Evolutionary conservation across 2,888 invertebrate genomes (phyloP), one percentile per base, ranked within the genome.

Genomic region (Trachelus troglodyta): DNA sequence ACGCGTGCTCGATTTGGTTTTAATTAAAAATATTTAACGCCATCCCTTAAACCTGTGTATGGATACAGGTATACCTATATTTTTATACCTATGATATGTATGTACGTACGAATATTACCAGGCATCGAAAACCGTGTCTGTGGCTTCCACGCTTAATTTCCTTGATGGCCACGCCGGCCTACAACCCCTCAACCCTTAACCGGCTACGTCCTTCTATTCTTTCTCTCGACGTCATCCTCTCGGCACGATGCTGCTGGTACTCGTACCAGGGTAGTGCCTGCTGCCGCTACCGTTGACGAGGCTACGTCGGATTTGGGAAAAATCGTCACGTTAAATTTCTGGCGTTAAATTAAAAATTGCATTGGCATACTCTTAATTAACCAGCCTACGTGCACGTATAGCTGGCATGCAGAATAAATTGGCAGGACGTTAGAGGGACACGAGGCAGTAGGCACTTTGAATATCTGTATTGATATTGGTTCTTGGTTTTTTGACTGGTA

Each of bases 81-180:
- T 1, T 23, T 6, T 34, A 1, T 69, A 12, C 31, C 56, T 23
- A 23, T 3, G 9, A 23, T 23, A 23, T 9, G 23, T 23, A 56
- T 6, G 71, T 33, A 34, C 33, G 31, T 83, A 83, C 85, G 87
- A 88, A 86, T 87, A 85, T 87, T 83, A 85, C 81, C 85, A 81
- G 83, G 75, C 77, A 79, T 80, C 79, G 79, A 81, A 81, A 80
- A 78, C 79, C 75, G 73, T 79, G 79, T 77, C 81, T 81, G 84
- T 87, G 88, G 56, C 56, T 89, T 87, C 88, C 88, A 84, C 84
- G 89, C 87, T 89, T 89, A 88, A 90, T 90, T 90, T 90, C 87
- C 88, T 88, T 83, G 77, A 77, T 77, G 69, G 69, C 75, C 77
- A 30, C 71, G 9, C 9, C 23, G 56, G 23, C 56, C 23, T 9